Percentiles rank a stretch among this genome's conserved stretches.
These are phyloP conservation scores for Bibio marci DNA, from an alignment of 2,888 invertebrate species.

Conservation along the genomic window DNA sequence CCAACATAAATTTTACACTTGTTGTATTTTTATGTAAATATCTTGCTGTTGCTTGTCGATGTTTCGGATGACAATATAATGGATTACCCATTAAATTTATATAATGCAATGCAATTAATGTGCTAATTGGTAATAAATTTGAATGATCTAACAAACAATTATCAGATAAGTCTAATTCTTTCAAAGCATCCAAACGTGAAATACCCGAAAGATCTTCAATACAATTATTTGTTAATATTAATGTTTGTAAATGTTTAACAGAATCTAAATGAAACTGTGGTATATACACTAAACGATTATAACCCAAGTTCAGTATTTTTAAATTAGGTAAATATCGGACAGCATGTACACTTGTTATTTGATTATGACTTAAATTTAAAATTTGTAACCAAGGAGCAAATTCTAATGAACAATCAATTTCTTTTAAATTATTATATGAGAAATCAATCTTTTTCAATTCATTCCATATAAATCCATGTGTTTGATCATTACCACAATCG, in stretches of 20 bases:
- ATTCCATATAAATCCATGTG: slow-evolving; percentile 41
- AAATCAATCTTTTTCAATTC: slow-evolving; percentile 39
- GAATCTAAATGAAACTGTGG: slow-evolving; percentile 39
- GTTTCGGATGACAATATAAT: slow-evolving; percentile 39
- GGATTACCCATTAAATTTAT: slow-evolving; percentile 44
- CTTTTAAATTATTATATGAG: slow-evolving; percentile 36
- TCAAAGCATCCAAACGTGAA: slow-evolving; percentile 34
- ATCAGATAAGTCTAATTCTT: slow-evolving; percentile 41
- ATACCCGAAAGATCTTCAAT: slow-evolving; percentile 43
- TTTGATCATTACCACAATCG: slow-evolving; percentile 41
- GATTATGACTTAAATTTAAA: slow-evolving; percentile 47
- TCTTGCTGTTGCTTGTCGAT: slow-evolving; percentile 34
- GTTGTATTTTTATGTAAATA: slow-evolving; percentile 38
- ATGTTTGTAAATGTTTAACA: slow-evolving; percentile 34
- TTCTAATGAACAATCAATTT: slow-evolving; percentile 39
- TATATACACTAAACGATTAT: slow-evolving; percentile 38
- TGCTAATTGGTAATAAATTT: slow-evolving; percentile 35
- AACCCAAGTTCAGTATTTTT: slow-evolving; percentile 44
- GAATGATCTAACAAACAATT: slow-evolving; percentile 44
- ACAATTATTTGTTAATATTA: slow-evolving; percentile 44
- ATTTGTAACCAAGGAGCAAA: slow-evolving; percentile 41
- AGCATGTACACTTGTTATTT: slow-evolving; percentile 33
- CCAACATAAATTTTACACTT: slow-evolving; percentile 37
- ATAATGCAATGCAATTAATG: slow-evolving; percentile 34
- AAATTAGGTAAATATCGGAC: slow-evolving; percentile 41